Conservation (phyloP, 2,113 vertebrate genomes). For the Rana temporaria region DNA sequence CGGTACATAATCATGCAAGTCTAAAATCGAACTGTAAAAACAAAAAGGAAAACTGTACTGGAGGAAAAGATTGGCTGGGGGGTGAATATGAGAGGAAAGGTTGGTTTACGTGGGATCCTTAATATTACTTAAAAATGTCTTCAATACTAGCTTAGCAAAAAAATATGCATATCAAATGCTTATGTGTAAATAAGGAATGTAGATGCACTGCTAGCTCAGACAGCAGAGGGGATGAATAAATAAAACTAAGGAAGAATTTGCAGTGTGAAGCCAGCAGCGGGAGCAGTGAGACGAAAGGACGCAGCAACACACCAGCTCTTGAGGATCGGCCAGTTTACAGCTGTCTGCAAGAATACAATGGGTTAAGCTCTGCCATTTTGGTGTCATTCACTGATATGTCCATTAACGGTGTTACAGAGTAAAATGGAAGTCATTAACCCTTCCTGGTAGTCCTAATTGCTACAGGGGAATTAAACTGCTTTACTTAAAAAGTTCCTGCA, state of each 20-base stretch:
- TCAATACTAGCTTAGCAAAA: not conserved
- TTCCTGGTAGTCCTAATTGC: constrained; percentile 61
- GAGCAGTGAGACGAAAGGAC: constrained; percentile 49
- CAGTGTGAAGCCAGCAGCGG: constrained; percentile 45
- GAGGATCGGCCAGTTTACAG: constrained; percentile 42
- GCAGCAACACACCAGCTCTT: constrained; percentile 42
- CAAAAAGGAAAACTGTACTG: no score
- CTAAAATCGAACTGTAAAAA: no score
- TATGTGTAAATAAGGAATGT: not conserved
- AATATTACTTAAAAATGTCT: not conserved
- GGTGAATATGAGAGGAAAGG: no score
- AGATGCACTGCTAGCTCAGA: not conserved
- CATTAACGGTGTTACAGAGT: constrained; percentile 91
- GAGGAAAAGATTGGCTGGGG: no score
- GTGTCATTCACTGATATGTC: constrained; percentile 88
- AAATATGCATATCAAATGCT: not conserved
- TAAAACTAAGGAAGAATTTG: constrained; percentile 35
- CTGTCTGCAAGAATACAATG: constrained; percentile 72
- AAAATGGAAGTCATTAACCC: constrained; percentile 93
- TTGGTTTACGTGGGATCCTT: no score
- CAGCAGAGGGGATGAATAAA: not conserved
- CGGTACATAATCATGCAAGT: no score
- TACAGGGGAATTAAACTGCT: constrained; percentile 57
- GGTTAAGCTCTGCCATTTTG: constrained; percentile 93
- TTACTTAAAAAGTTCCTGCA: constrained; percentile 35